Conservation (phyloP, 2,113 vertebrate species). For the Pseudorasbora parva region DNA sequence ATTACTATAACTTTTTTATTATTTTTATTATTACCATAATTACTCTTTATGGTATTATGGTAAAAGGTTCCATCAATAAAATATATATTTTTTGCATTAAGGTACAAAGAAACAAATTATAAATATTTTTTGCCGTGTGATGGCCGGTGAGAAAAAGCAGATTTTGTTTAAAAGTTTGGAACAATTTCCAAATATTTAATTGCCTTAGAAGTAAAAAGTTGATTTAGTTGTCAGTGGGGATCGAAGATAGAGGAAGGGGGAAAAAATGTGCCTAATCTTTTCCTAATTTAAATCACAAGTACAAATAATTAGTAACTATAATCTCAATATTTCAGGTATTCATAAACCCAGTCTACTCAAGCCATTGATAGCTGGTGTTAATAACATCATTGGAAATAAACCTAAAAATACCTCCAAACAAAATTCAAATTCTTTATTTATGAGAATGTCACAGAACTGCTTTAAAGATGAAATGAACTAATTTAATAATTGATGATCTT, state of each 20-base stretch:
- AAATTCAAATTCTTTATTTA: constrained; percentile 4
- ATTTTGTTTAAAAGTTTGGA: neutral
- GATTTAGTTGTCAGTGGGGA: neutral
- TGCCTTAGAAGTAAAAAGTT: neutral
- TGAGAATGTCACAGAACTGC: neutral
- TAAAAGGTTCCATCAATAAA: too few relatives aligned
- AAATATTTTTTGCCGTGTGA: neutral
- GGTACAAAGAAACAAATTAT: neutral
- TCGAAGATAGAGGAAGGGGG: neutral
- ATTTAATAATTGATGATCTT: too few relatives aligned
- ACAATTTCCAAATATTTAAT: neutral
- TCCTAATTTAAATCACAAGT: neutral
- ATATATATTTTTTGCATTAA: neutral
- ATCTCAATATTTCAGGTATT: neutral
- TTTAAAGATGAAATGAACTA: too few relatives aligned
- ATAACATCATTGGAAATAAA: constrained; percentile 32
- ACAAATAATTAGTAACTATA: neutral
- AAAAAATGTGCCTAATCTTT: neutral
- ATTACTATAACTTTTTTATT: too few relatives aligned
- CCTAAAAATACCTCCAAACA: constrained; percentile 38
- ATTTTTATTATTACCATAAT: too few relatives aligned
- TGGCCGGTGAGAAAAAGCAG: neutral
- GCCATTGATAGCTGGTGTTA: neutral
- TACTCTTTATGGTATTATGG: too few relatives aligned
- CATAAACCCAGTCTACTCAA: neutral